Base-by-base conservation (phyloP, 2,888 invertebrate genomes). In the Agapostemon virescens region DNA sequence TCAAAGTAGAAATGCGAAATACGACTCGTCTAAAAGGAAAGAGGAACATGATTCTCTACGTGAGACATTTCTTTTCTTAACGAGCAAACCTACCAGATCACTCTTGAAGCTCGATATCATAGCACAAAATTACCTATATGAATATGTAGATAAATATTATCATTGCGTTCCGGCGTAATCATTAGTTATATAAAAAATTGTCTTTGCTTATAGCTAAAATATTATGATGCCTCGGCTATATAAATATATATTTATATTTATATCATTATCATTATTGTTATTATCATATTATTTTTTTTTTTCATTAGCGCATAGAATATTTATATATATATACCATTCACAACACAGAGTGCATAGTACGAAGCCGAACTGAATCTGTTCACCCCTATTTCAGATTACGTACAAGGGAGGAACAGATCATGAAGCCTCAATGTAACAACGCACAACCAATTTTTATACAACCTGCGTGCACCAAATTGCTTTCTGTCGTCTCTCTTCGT, bases 341-440 rank as follows among this genome's bases (percentile, higher is more conserved):
- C 92, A 92, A 92, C 92, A 91, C 92, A 92, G 92, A 92, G 92
- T 92, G 92, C 92, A 92, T 91, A 92, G 92, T 92, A 92, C 92
- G 92, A 92, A 92, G 92, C 92, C 89, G 84, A 89, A 90, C 84
- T 84, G 87, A 85, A 89, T 89, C 88, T 85, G 87, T 90, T 88
- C 82, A 82, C 83, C 86, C 86, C 87, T 84, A 77, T 36, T n/a
- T 58, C 26, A 76, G 55, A 79, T 79, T 81, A 81, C 52, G 38
- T 66, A 36, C 40, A 76, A 72, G 82, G 74, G 82, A 85, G 40
- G 85, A 86, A 88, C 86, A 82, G 87, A 87, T 88, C 86, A 80
- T 63, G 69, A 90, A 90, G 90, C 89, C 85, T 88, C 91, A 89
- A 90, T 88, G 88, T 90, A 91, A 92, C 89, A 89, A 91, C 89